Evolutionary conservation across 1,140 invertebrate genomes (phyloP), one percentile per base, ranked within the genome.

Genomic region (Drosophila novamexicana): DNA sequence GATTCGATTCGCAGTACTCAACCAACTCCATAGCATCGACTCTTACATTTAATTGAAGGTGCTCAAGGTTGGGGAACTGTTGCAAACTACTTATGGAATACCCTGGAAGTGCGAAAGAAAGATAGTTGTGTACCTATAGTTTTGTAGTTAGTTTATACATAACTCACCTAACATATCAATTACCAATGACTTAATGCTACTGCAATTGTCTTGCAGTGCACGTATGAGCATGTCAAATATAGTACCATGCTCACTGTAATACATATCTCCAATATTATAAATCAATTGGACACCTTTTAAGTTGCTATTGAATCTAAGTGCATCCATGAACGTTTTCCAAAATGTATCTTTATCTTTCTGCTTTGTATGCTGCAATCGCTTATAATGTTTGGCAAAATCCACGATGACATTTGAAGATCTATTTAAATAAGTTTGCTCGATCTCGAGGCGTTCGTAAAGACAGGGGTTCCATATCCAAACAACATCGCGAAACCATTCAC

Each of bases 1-100:
- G 14, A 45, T 65, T 53, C 9, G 10, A 18, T n/a, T 22, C 6
- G 50, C 62, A 65, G 29, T 53, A 65, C 7, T 65, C 39, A 44
- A 9, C 10, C 7, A 65, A 54, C 3, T 45, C 2, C 6, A 12
- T 10, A 10, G 14, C 16, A 16, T 53, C 16, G 6, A 42, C 12
- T 32, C 29, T 63, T 2, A 16, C n/a, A 53, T 54, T 45, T 14
- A 65, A 10, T 1, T 7, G 2, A 1, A 65, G 50, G 1, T 37
- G 50, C 16, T 7, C 5, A 1, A 47, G 16, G 32, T 65, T 7
- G 1, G 7, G 12, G 0, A 65, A 22, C 1, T 37, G 14, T 22
- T 32, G 50, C 8, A 56, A 22, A 32, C 29, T 34, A 6, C 37
- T 12, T 36, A 65, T 14, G 29, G 1, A 12, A n/a, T 10, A 37